Conservation (phyloP, 2,113 vertebrate species). For the Crypturellus undulatus region DNA sequence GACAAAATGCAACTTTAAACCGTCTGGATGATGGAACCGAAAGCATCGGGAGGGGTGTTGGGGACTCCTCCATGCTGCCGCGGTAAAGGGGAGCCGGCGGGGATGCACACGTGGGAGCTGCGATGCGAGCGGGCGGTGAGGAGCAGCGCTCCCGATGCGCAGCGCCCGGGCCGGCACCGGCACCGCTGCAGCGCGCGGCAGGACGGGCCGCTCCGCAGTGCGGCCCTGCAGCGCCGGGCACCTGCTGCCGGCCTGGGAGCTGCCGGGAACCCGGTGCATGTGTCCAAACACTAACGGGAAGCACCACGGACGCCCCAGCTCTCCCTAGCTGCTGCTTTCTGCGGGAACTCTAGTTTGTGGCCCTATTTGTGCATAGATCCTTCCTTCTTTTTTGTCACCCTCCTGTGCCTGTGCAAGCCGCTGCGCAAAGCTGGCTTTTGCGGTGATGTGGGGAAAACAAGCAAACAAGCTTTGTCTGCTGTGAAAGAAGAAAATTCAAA, state of each 20-base stretch:
- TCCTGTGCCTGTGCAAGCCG: not conserved
- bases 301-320: not conserved
- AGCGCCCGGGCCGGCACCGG: no score
- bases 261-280: rapidly evolving
- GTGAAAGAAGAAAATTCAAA: not conserved
- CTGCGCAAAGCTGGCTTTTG: not conserved
- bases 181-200: not conserved
- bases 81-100: not conserved
- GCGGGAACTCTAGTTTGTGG: not conserved
- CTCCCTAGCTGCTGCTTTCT: not conserved
- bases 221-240: not conserved
- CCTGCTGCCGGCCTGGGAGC: constrained; percentile 23
- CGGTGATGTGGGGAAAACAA: not conserved
- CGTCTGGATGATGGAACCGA: not conserved
- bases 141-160: no score
- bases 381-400: not conserved
- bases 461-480: not conserved
- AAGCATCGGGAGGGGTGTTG: not conserved
- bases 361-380: not conserved
- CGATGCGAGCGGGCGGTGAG: no score
- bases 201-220: not conserved
- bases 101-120: no score
- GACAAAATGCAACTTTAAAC: not conserved
- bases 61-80: not conserved
- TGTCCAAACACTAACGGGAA: constrained; percentile 3